Evolutionary conservation across 2,888 invertebrate genomes (phyloP).

Genomic region (Eristalis tenax): DNA sequence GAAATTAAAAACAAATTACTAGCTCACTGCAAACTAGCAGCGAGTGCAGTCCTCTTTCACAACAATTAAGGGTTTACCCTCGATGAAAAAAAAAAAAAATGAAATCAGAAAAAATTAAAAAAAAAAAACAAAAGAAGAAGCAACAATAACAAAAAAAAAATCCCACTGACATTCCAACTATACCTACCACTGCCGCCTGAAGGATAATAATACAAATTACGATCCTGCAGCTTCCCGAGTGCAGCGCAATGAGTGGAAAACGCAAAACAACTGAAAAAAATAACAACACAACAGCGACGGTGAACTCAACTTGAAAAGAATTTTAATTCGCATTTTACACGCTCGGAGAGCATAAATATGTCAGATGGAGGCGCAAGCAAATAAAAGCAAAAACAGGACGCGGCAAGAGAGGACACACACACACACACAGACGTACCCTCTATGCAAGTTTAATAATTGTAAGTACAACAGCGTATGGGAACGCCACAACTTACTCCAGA

Average conservation of each 20-base stretch:
- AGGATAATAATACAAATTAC: conserved; percentile 69
- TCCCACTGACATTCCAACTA: conserved; percentile 60
- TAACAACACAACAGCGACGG: not conserved
- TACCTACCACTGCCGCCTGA: conserved; percentile 41
- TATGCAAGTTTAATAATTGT: conserved; percentile 61
- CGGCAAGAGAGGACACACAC: not conserved
- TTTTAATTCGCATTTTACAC: conserved; percentile 73
- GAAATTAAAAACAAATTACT: conserved; percentile 44
- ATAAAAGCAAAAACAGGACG: conserved; percentile 60
- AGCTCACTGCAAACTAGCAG: conserved; percentile 7
- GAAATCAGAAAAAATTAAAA: conserved; percentile 1
- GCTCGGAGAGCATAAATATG: conserved; percentile 72
- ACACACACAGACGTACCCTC: not conserved
- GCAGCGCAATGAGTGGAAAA: conserved; percentile 45
- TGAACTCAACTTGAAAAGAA: conserved; percentile 64
- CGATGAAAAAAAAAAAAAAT: conserved; percentile 15
- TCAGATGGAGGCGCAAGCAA: conserved; percentile 52
- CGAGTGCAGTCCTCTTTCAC: conserved; percentile 25
- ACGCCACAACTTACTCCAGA: conserved; percentile 26
- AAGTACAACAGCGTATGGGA: conserved; percentile 4
- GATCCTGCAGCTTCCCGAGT: conserved; percentile 36
- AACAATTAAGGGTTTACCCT: conserved; percentile 45
- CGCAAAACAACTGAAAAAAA: conserved; percentile 26
- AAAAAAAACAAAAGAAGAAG: conserved; percentile 1
- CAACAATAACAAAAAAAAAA: conserved; percentile 1